These are phyloP conservation scores for Syrista parreyssii DNA, from an alignment of 2,888 invertebrate species.

Conservation along the genomic window DNA sequence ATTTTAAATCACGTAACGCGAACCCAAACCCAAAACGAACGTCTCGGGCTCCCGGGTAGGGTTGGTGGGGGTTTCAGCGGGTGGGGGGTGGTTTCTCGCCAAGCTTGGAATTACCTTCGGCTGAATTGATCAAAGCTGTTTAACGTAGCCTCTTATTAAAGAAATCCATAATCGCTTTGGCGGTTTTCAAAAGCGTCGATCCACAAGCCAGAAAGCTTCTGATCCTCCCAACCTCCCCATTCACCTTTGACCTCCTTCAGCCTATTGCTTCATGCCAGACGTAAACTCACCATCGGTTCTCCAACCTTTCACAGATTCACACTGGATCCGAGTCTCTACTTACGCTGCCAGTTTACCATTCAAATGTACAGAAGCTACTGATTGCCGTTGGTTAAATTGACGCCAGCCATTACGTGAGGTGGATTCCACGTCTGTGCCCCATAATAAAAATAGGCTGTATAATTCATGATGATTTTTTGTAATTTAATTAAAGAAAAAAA, in stretches of 20 bases:
- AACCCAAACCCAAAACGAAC: conserved; percentile 36
- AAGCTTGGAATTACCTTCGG: conserved; percentile 56
- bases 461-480: not conserved
- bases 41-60: not conserved
- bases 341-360: not conserved
- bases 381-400: not conserved
- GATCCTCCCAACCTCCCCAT: conserved; percentile 15
- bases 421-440: not conserved
- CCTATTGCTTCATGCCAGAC: not conserved
- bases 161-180: conserved; percentile 59
- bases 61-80: conserved; percentile 15
- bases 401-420: not conserved
- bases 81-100: conserved; percentile 29
- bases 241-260: conserved; percentile 4
- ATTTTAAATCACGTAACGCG: conserved; percentile 58
- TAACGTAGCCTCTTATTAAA: conserved; percentile 62
- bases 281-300: not conserved
- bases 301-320: not conserved
- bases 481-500: not conserved
- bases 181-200: conserved; percentile 36
- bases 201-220: conserved; percentile 36
- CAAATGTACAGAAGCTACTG: not conserved
- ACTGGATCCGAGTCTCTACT: not conserved
- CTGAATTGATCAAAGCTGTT: conserved; percentile 63
- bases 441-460: not conserved